phyloP scores from a whole-genome alignment of 2,797 vertebrate species.

The Fringilla coelebs region DNA sequence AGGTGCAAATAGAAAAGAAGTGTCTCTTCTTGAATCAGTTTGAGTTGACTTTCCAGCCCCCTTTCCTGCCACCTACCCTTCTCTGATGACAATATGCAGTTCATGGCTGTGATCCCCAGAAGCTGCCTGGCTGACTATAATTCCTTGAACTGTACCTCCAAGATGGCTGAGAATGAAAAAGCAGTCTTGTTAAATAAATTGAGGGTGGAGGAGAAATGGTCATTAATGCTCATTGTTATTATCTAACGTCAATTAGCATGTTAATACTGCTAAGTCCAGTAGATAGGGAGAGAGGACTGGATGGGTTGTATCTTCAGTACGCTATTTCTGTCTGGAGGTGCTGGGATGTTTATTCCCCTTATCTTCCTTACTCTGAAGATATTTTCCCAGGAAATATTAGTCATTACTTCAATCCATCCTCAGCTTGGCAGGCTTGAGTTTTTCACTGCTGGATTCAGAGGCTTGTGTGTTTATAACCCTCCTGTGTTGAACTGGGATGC shows the following conservation, averaged over 20 bases:
- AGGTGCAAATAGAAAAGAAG: not conserved
- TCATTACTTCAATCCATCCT: slow-evolving; percentile 65
- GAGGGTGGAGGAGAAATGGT: not conserved
- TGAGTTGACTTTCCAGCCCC: not conserved
- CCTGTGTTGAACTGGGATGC: slow-evolving; percentile 55
- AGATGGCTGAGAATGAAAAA: not conserved
- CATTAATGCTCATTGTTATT: not conserved
- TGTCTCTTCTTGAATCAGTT: not conserved
- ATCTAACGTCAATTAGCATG: not conserved
- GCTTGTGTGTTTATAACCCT: slow-evolving; percentile 60
- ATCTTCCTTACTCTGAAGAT: slow-evolving; percentile 41
- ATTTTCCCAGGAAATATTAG: slow-evolving; percentile 52
- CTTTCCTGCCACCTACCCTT: not conserved
- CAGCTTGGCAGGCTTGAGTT: slow-evolving; percentile 59
- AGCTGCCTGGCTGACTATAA: not conserved
- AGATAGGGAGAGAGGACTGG: not conserved
- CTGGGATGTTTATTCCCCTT: slow-evolving; percentile 53
- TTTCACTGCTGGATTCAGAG: slow-evolving; percentile 58
- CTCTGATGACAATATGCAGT: not conserved
- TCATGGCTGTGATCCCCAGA: not conserved
- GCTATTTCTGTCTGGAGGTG: slow-evolving; percentile 32
- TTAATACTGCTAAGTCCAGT: not conserved
- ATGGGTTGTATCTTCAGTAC: not conserved
- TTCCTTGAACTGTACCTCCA: not conserved
- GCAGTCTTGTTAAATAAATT: not conserved